These are phyloP conservation scores for Ramphastos sulfuratus DNA, from an alignment of 2,113 vertebrate genomes.

Conservation along the genomic window DNA sequence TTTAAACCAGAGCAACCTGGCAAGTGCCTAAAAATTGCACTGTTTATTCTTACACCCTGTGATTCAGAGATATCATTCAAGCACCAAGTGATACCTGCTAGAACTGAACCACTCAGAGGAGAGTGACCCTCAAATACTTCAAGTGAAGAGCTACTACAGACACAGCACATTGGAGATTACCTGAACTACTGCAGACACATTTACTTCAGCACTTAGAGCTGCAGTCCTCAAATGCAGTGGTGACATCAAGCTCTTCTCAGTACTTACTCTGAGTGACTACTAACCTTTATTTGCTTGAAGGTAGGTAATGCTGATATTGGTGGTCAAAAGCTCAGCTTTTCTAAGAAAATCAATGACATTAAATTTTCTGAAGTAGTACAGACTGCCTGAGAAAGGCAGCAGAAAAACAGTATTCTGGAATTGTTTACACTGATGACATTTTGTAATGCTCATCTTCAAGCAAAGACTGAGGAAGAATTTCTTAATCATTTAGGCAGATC, in stretches of 20 bases:
- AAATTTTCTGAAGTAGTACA: neutral
- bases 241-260: neutral
- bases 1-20: neutral
- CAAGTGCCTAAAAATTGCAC: neutral
- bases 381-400: neutral
- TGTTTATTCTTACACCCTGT: neutral
- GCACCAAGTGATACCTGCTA: neutral
- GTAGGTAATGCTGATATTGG: neutral
- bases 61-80: neutral
- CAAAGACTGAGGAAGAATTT: neutral
- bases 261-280: neutral
- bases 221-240: neutral
- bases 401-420: neutral
- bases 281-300: neutral
- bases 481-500: neutral
- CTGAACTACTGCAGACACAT: neutral
- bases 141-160: neutral
- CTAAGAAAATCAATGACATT: neutral
- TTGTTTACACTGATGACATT: neutral
- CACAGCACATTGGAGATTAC: neutral
- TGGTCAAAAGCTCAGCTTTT: neutral
- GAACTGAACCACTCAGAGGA: neutral
- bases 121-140: neutral
- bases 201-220: neutral
- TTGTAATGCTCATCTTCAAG: neutral